Evolutionary conservation across 2,888 invertebrate genomes (phyloP), one percentile per base, ranked within the genome.

Genomic region (Drosophila nigritarsus): DNA sequence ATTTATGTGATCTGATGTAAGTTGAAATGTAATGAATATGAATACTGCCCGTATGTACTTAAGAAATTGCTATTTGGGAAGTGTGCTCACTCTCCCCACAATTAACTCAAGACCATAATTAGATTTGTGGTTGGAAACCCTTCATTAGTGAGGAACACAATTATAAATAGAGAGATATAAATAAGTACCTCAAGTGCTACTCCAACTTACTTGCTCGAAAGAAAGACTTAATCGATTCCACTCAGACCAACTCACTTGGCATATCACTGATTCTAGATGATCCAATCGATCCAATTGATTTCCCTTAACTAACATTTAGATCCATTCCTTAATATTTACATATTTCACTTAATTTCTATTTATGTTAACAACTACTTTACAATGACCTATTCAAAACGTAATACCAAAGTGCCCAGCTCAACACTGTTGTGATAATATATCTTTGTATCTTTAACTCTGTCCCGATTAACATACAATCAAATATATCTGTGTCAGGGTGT

Each of bases 211-310:
- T 40, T 40, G n/a, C 40, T 40, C 9, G 9, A 40, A n/a, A 40
- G 9, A n/a, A n/a, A n/a, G 4, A n/a, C n/a, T 40, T 32, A 32
- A 3, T n/a, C n/a, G n/a, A 9, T n/a, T 38, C 1, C 8, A 38
- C 38, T 3, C 38, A 18, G 38, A 3, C 38, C n/a, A 38, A n/a
- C 8, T n/a, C 1, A 0, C 1, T 8, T 3, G 0, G 0, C 3
- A 38, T n/a, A n/a, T 38, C n/a, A 38, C 8, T n/a, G 38, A n/a
- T n/a, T 38, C 3, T 38, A 38, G n/a, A 38, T 9, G 9, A 32
- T 3, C 32, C 0, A 29, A 29, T 29, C 1, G 29, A 11, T 32
- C 11, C 32, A 32, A 32, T 32, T 9, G 3, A 36, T 15, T 36
- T 36, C 36, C 36, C 2, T 36, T 7, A 36, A 36, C 6, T 15